Conservation (phyloP, 2,797 vertebrate species). For the Moxostoma hubbsi region DNA sequence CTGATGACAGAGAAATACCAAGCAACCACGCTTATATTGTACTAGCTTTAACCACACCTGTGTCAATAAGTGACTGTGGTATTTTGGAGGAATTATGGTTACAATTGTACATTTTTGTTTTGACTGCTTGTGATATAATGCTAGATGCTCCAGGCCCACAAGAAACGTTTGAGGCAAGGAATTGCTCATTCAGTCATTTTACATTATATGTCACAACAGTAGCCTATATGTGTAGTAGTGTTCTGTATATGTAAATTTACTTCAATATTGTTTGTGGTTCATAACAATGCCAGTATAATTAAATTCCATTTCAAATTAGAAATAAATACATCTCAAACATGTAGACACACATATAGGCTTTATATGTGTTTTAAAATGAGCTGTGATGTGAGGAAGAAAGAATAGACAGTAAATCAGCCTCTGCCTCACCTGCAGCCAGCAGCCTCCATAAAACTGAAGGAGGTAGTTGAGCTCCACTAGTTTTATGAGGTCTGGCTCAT, state of each 20-base stretch:
- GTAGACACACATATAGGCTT: neutral
- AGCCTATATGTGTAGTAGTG: neutral
- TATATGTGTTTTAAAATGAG: slow-evolving; percentile 5
- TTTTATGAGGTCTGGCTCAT: slow-evolving; percentile 56
- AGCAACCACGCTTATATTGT: neutral
- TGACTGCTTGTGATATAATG: neutral
- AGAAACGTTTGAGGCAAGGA: neutral
- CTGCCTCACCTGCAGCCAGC: slow-evolving; percentile 62
- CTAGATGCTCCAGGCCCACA: neutral
- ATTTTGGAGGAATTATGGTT: neutral
- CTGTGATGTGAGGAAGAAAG: slow-evolving; percentile 71
- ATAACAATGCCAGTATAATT: neutral
- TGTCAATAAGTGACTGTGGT: neutral
- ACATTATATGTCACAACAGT: too few relatives aligned
- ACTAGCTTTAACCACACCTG: neutral
- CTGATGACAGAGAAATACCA: neutral
- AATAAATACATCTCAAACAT: neutral
- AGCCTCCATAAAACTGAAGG: slow-evolving; percentile 86
- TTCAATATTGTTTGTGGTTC: neutral
- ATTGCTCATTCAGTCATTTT: neutral
- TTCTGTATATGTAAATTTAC: neutral
- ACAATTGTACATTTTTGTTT: neutral
- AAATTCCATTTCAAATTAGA: neutral
- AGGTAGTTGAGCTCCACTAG: slow-evolving; percentile 59
- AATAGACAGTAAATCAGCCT: slow-evolving; percentile 90